Conservation (phyloP, 1,140 invertebrate genomes). For the Andricus grossulariae region DNA sequence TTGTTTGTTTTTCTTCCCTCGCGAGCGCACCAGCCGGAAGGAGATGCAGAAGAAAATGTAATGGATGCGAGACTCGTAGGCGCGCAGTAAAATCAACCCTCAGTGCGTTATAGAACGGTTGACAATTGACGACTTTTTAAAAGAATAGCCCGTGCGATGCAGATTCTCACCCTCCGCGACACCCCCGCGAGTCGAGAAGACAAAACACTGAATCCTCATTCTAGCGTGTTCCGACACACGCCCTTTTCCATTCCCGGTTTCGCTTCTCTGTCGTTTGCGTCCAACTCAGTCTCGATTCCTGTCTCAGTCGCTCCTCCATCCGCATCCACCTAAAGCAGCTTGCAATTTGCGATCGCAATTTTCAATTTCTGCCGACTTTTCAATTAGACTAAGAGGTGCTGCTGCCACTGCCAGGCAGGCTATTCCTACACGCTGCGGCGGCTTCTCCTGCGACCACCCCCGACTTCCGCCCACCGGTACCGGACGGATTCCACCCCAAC, state of each 20-base stretch:
- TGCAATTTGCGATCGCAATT: conserved; percentile 76
- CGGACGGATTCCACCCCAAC: conserved; percentile 63
- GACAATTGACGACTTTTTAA: conserved; percentile 73
- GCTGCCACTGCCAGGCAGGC: conserved; percentile 58
- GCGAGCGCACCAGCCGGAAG: conserved; percentile 34
- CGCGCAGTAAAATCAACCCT: conserved; percentile 63
- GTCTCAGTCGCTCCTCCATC: conserved; percentile 38
- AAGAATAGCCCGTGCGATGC: conserved; percentile 69
- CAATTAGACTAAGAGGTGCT: conserved; percentile 76
- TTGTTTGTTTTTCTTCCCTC: background rate
- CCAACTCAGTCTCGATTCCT: conserved; percentile 47
- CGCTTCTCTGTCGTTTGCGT: conserved; percentile 46
- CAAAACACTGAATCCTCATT: conserved; percentile 75
- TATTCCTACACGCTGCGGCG: conserved; percentile 59
- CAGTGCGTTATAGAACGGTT: conserved; percentile 60
- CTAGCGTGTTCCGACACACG: conserved; percentile 66
- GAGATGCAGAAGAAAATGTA: conserved; percentile 48
- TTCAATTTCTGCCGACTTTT: conserved; percentile 76
- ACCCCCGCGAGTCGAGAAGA: conserved; percentile 61
- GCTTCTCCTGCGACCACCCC: conserved; percentile 56
- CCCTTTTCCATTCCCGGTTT: conserved; percentile 48
- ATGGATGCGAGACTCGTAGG: conserved; percentile 49
- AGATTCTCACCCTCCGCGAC: conserved; percentile 62
- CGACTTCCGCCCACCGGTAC: conserved; percentile 50
- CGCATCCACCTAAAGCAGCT: conserved; percentile 66